Percentiles rank a stretch among this genome's conserved stretches.
Conservation (phyloP, 2,797 vertebrate species). For the Rhynchotus rufescens region DNA sequence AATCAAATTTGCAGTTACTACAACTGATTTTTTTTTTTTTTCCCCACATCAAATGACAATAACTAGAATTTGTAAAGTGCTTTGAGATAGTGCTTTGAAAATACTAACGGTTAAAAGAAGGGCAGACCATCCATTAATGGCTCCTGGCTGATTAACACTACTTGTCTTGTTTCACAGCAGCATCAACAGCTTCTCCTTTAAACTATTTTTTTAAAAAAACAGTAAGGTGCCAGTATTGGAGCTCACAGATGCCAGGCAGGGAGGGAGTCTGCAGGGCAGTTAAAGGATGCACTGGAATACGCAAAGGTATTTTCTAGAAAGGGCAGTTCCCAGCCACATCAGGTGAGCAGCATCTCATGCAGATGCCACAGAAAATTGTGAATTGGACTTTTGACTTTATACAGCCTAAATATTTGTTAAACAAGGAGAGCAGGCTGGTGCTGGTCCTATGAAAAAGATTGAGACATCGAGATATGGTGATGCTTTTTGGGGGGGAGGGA, state of each 20-base stretch:
- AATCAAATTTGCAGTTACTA: background rate
- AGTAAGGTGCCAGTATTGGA: background rate
- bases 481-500: background rate
- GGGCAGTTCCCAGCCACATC: background rate
- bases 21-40: background rate
- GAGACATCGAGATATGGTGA: background rate
- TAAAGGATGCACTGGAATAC: background rate
- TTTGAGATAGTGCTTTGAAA: constrained; percentile 53
- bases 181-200: background rate
- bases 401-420: background rate
- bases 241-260: background rate
- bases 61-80: constrained; percentile 53
- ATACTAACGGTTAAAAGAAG: background rate
- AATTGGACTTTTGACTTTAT: background rate
- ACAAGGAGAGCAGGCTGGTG: background rate
- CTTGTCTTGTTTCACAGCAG: background rate
- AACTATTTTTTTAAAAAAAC: background rate
- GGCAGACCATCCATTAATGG: background rate
- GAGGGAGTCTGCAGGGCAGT: background rate
- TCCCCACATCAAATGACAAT: background rate
- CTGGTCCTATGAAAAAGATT: background rate
- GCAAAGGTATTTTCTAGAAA: background rate
- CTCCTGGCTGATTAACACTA: background rate
- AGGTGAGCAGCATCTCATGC: background rate
- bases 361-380: background rate